Evolutionary conservation across 2,888 invertebrate species (phyloP).

Genomic region (Ornithoptera priamus): DNA sequence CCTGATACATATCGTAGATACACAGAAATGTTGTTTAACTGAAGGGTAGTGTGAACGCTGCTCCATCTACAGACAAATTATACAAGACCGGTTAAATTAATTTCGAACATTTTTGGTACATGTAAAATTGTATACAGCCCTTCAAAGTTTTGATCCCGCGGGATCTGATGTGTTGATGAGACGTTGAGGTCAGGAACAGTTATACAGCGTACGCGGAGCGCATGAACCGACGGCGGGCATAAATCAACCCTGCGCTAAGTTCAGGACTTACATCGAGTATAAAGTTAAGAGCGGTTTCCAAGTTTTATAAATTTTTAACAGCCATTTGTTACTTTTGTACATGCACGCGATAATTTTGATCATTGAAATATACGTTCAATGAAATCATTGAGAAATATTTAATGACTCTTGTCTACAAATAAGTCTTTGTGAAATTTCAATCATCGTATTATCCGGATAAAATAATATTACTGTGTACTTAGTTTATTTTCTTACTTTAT

Average conservation of each 20-base stretch:
- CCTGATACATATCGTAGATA: neutral
- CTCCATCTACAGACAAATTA: slow-evolving; percentile 10
- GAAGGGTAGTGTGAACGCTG: slow-evolving; percentile 1
- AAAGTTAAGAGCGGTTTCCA: slow-evolving; percentile 37
- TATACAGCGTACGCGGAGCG: slow-evolving; percentile 59
- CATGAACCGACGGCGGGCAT: slow-evolving; percentile 65
- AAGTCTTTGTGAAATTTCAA: too few relatives aligned
- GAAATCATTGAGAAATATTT: too few relatives aligned
- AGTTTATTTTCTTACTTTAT: too few relatives aligned
- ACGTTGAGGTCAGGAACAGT: slow-evolving; percentile 65
- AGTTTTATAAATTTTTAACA: neutral
- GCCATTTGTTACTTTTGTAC: too few relatives aligned
- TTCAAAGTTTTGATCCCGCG: slow-evolving; percentile 42
- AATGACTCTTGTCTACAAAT: too few relatives aligned
- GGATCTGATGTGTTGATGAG: slow-evolving; percentile 66
- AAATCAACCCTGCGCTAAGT: slow-evolving; percentile 65
- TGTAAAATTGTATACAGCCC: slow-evolving; percentile 32
- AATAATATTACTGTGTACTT: too few relatives aligned
- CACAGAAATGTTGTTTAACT: slow-evolving; percentile 1
- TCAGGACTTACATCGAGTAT: slow-evolving; percentile 36
- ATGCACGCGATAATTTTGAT: too few relatives aligned
- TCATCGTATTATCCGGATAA: too few relatives aligned
- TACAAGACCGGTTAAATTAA: slow-evolving; percentile 22
- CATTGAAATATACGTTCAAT: too few relatives aligned
- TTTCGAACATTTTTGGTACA: slow-evolving; percentile 26